Conservation (phyloP, 2,797 vertebrate species). For the Setipinna tenuifilis region DNA sequence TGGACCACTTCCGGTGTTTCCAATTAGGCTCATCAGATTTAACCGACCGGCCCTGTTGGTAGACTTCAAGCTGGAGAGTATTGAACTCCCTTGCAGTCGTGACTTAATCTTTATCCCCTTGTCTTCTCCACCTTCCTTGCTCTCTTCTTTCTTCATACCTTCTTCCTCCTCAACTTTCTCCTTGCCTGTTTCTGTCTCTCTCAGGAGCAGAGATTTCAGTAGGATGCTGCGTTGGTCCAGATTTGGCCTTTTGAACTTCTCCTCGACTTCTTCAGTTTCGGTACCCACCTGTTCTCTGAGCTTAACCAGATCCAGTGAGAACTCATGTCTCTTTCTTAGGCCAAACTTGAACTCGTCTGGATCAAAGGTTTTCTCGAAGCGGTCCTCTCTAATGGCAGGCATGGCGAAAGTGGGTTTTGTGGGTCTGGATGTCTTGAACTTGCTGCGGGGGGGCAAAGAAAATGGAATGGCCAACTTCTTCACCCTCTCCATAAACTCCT, state of each 20-base stretch:
- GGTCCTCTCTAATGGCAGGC: conserved; percentile 91
- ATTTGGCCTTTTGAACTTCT: conserved; percentile 80
- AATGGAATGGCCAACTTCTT: conserved; percentile 84
- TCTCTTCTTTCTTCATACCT: conserved; percentile 42
- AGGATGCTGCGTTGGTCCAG: conserved; percentile 82
- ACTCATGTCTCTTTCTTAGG: conserved; percentile 78
- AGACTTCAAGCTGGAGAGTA: conserved; percentile 82
- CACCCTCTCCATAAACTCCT: conserved; percentile 87
- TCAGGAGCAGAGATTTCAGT: conserved; percentile 67
- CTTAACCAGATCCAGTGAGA: conserved; percentile 60
- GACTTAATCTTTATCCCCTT: conserved; percentile 80
- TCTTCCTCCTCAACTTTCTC: conserved; percentile 40
- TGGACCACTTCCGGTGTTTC: conserved; percentile 50
- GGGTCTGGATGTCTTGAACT: conserved; percentile 70
- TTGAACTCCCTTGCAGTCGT: conserved; percentile 85
- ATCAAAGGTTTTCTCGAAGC: conserved; percentile 89
- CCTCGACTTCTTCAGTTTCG: conserved; percentile 60
- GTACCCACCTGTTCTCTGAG: not conserved
- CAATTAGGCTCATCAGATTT: conserved; percentile 50
- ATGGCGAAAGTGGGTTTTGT: conserved; percentile 81
- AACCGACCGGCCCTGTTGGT: conserved; percentile 60
- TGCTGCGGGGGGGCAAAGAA: conserved; percentile 82
- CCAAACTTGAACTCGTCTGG: conserved; percentile 85
- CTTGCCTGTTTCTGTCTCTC: conserved; percentile 21
- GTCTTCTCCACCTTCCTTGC: conserved; percentile 46